A percentile compares a stretch with the other conserved stretches of the same genome.
These are phyloP conservation scores for Campoplex capitator DNA, from an alignment of 2,888 invertebrate genomes.

Conservation along the genomic window DNA sequence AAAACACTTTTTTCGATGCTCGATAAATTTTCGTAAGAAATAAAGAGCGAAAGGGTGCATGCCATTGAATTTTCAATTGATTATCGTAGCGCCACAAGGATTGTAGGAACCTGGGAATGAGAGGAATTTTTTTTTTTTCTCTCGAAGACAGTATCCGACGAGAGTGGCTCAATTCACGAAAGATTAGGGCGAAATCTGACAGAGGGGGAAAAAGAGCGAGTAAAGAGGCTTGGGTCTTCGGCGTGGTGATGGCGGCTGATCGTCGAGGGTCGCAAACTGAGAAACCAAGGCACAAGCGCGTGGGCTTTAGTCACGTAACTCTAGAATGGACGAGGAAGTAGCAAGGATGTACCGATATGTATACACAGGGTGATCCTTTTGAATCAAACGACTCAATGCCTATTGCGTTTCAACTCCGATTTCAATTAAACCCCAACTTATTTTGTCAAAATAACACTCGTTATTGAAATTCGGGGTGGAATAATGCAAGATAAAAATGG, in stretches of 20 bases:
- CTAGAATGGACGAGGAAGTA: constrained; percentile 35
- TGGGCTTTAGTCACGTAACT: constrained; percentile 59
- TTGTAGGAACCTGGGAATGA: constrained; percentile 8
- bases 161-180: constrained; percentile 45
- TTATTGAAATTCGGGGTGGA: not conserved
- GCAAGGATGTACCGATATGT: constrained; percentile 14
- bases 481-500: not conserved
- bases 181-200: constrained; percentile 48
- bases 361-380: not conserved
- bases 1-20: not conserved
- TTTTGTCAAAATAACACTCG: not conserved
- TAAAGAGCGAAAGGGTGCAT: not conserved
- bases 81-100: not conserved
- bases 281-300: constrained; percentile 58
- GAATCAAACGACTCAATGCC: not conserved
- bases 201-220: constrained; percentile 12
- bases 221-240: constrained; percentile 34
- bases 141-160: constrained; percentile 62
- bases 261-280: constrained; percentile 49
- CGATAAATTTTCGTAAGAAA: not conserved
- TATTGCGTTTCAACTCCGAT: not conserved
- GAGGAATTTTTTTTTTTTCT: constrained; percentile 8
- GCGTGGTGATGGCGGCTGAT: constrained; percentile 45
- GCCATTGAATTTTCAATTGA: not conserved
- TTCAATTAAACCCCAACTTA: not conserved